Evolutionary conservation across 2,797 vertebrate species (phyloP).

Genomic region (Ambastaia sidthimunki): DNA sequence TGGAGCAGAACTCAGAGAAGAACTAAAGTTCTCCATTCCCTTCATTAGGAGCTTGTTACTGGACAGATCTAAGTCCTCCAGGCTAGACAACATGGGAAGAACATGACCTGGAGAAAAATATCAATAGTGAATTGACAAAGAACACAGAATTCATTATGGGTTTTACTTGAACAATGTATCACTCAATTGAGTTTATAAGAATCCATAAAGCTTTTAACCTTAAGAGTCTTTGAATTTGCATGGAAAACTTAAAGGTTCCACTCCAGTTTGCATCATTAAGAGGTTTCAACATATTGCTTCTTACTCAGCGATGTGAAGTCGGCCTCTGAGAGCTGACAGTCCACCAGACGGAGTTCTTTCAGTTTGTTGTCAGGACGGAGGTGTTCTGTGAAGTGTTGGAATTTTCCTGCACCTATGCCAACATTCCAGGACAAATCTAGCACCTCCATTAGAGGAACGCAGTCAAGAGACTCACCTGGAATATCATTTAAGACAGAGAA

Average conservation of each 20-base stretch:
- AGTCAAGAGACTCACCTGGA: conserved; percentile 79
- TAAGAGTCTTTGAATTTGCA: not conserved
- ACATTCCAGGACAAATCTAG: conserved; percentile 90
- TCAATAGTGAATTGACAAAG: not conserved
- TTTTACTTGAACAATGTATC: too few relatives aligned
- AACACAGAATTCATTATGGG: too few relatives aligned
- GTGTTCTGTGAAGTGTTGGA: conserved; percentile 78
- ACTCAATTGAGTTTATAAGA: not conserved
- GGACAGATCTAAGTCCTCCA: conserved; percentile 82
- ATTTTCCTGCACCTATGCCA: conserved; percentile 76
- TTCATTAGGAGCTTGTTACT: conserved; percentile 75
- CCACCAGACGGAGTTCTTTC: conserved; percentile 82
- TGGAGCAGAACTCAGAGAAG: conserved; percentile 39
- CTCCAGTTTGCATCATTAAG: not conserved
- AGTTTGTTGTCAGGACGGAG: conserved; percentile 69
- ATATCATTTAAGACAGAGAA: conserved; percentile 1
- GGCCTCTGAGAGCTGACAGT: conserved; percentile 80
- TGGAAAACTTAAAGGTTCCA: not conserved
- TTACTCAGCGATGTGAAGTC: conserved; percentile 82
- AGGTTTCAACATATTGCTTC: conserved; percentile 16
- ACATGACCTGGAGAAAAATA: conserved; percentile 69
- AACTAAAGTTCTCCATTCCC: conserved; percentile 43
- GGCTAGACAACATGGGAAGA: conserved; percentile 72
- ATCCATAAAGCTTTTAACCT: not conserved
- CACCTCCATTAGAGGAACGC: conserved; percentile 78